Evolutionary conservation across 2,113 vertebrate species (phyloP), one percentile per base, ranked within the genome.

Genomic region (Oreotragus oreotragus): DNA sequence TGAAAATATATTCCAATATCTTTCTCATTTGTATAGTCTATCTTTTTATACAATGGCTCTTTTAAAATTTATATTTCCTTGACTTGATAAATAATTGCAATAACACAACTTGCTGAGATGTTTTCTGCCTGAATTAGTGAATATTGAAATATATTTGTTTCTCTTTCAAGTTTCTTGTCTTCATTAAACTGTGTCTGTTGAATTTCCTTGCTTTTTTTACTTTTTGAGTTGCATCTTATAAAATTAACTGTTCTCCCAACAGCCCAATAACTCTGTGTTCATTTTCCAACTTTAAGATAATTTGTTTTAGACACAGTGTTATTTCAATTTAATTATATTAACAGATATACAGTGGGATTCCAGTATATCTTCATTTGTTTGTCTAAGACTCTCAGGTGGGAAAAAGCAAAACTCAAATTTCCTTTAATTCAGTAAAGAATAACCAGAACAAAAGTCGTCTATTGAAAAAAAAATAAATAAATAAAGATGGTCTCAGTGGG

Each of bases 81-180:
- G 28, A 60, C 30, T 94, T 89, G 62, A 70, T 84, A 87, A 36
- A 39, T 36, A 86, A 90, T 97, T 98, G 92, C 49, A 77, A 96
- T 95, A 93, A 77, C 8, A 62, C 6, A 94, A 28, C 66, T 53
- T 85, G 49, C 11, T 94, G 55, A 93, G 91, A 27, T 45, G 45
- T 58, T 97, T 97, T 93, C 57, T 93, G 85, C n/a, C 53, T 93
- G 39, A 97, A 97, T 92, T 89, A 94, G 47, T 51, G 84, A 94
- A 53, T 10, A 95, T 21, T 96, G 80, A 85, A 97, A 96, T 97
- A 93, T 79, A 84, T 0, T 2, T 36, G 12, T 62, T 97, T 97
- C 28, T 19, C 19, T 91, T 98, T 94, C 25, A 60, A 86, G 95
- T 95, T 95, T 94, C n/a, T 91, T 33, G 73, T 73, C 25, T 94